Evolutionary conservation across 2,113 vertebrate species (phyloP).

Genomic region (Tetraodon nigroviridis): DNA sequence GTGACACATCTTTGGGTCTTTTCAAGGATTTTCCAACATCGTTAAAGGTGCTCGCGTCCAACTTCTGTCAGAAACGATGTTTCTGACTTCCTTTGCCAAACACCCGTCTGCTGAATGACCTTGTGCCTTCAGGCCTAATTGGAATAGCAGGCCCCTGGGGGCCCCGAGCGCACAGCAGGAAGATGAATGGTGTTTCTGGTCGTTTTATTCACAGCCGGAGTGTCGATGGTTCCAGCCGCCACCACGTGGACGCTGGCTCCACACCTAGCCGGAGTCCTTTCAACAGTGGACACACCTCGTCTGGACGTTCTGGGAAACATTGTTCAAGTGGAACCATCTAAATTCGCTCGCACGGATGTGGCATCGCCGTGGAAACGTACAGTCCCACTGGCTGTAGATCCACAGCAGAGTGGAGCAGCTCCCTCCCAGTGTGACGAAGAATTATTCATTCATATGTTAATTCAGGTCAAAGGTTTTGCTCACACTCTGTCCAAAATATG

Average conservation of each 20-base stretch:
- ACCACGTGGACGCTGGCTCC: background rate
- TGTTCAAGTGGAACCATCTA: too few relatives aligned
- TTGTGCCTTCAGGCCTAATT: constrained; percentile 40
- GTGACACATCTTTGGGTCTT: too few relatives aligned
- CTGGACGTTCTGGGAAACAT: too few relatives aligned
- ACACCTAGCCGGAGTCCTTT: too few relatives aligned
- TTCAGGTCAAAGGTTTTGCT: constrained; percentile 12
- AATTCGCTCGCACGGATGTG: background rate
- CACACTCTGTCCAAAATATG: background rate
- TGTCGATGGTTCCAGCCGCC: background rate
- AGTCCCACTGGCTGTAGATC: too few relatives aligned
- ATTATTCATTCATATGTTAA: constrained; percentile 16
- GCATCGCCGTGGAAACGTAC: too few relatives aligned
- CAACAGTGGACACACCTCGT: too few relatives aligned
- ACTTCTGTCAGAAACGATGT: too few relatives aligned
- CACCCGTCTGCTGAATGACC: constrained; percentile 29
- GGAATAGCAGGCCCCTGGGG: constrained; percentile 30
- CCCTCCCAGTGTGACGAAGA: background rate
- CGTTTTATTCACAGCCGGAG: constrained; percentile 7
- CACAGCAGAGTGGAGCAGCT: background rate
- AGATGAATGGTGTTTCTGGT: constrained; percentile 22
- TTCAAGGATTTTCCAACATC: too few relatives aligned
- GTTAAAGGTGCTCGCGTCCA: too few relatives aligned
- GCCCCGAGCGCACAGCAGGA: constrained; percentile 12
- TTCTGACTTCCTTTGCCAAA: constrained; percentile 18